Conservation (phyloP, 23 tunicate species). For the Diplosoma virens region DNA sequence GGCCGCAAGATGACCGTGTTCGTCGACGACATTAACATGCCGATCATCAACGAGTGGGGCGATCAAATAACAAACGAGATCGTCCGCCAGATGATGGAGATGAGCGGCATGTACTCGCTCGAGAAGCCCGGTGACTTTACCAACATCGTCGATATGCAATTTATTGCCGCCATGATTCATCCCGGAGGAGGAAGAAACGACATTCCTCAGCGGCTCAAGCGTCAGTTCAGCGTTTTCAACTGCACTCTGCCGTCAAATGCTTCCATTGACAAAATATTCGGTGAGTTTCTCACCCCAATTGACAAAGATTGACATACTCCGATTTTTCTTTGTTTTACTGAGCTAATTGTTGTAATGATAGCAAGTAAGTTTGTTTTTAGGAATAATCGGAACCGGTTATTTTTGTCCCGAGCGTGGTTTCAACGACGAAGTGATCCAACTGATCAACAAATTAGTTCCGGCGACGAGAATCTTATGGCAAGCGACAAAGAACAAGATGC, state of each 20-base stretch:
- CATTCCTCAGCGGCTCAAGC: constrained; percentile 95
- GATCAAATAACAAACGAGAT: constrained; percentile 99
- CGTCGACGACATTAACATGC: constrained; percentile 99
- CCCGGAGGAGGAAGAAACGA: constrained; percentile 99
- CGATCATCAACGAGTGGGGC: constrained; percentile 99
- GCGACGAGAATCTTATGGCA: constrained; percentile 95
- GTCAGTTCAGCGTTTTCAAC: constrained; percentile 96
- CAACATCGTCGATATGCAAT: constrained; percentile 97
- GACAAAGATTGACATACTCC: no score
- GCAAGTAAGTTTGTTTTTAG: constrained; percentile 40
- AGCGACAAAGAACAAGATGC: constrained; percentile 96
- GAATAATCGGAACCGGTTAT: constrained; percentile 87
- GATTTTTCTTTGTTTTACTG: no score
- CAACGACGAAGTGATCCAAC: constrained; percentile 37
- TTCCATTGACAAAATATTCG: constrained; percentile 97
- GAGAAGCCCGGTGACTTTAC: constrained; percentile 99
- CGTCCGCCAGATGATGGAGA: constrained; percentile 99
- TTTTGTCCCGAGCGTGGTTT: constrained; percentile 90
- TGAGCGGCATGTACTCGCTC: constrained; percentile 97
- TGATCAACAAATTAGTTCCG: constrained; percentile 70
- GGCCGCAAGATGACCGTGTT: constrained; percentile 99
- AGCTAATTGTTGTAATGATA: no score
- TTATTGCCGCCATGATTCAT: constrained; percentile 99
- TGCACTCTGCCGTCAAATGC: constrained; percentile 98
- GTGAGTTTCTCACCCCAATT: no score